Base-by-base conservation (phyloP, 2,113 vertebrate genomes). In the Piaya cayana region DNA sequence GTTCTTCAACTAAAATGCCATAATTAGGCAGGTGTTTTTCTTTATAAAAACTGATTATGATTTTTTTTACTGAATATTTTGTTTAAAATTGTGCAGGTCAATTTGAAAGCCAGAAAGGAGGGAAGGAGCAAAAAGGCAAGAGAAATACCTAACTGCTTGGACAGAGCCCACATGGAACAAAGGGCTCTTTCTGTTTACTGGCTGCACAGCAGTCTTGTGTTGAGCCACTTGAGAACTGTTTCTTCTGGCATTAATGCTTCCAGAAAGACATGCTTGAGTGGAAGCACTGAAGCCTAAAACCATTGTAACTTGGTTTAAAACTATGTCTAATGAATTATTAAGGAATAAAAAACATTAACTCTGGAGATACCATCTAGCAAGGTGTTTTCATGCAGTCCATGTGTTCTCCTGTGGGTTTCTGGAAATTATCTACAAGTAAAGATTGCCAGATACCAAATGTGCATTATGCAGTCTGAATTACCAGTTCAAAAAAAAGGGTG, bases 201-300 rank as follows among this genome's bases (percentile, higher is more conserved):
- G 5, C 78, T 76, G 50, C 39, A 45, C 32, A 55, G 45, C 23
- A 43, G 16, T n/a, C 75, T 82, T 1, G 0, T 26, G 5, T n/a
- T 82, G 86, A 88, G 36, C 42, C 70, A 63, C 6, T 0, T 0
- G 0, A 82, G 68, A 76, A 37, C 63, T n/a, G 14, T 91, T 89
- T 65, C 74, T 91, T n/a, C 52, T 80, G 55, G 37, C 55, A 39
- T 82, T 68, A 76, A 55, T 1, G 5, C 34, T 88, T 94, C 13
- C 37, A 43, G 72, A 95, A 69, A 85, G 71, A 45, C 52, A 49
- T 0, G 18, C 79, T 91, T 91, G 75, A 63, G 32, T 90, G 79
- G 68, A 69, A 94, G 47, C 5, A 1, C 37, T 94, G 87, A 88
- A 95, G 85, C 43, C 39, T 64, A 72, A 95, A 82, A 43, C 71